These are phyloP conservation scores for Sturnus vulgaris DNA, from an alignment of 2,113 vertebrate genomes.

Conservation along the genomic window DNA sequence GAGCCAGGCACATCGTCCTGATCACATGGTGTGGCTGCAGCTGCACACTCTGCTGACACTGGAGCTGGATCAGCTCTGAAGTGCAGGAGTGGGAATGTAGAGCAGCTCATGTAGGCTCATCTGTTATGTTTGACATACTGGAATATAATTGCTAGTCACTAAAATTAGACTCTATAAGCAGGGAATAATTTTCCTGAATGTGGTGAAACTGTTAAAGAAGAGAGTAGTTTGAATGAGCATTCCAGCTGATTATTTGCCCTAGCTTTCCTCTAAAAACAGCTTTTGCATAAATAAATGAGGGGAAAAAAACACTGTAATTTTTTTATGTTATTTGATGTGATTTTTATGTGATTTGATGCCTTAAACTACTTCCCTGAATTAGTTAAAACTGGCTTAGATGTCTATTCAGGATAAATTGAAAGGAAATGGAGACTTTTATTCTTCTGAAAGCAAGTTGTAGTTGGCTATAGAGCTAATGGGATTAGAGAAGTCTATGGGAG, in stretches of 20 bases:
- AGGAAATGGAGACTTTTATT: not conserved
- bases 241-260: not conserved
- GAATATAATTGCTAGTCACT: not conserved
- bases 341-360: not conserved
- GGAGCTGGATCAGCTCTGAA: not conserved
- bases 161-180: not conserved
- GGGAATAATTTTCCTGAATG: not conserved
- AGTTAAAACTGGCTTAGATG: not conserved
- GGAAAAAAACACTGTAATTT: fast-evolving
- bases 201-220: not conserved
- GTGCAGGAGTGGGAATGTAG: not conserved
- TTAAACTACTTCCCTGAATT: not conserved
- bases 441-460: not conserved
- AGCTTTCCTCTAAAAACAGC: not conserved
- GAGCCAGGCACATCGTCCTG: fast-evolving
- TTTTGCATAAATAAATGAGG: not conserved
- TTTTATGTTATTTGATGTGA: not conserved
- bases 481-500: not conserved
- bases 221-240: not conserved
- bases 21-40: not conserved
- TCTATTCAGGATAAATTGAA: not conserved
- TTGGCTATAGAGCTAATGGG: not conserved
- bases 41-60: not conserved
- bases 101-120: not conserved
- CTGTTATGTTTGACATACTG: not conserved